A percentile compares a stretch with the other conserved stretches of the same genome.
Evolutionary conservation across 2,888 invertebrate species (phyloP).

Genomic region (Dicranocentrus wangi): DNA sequence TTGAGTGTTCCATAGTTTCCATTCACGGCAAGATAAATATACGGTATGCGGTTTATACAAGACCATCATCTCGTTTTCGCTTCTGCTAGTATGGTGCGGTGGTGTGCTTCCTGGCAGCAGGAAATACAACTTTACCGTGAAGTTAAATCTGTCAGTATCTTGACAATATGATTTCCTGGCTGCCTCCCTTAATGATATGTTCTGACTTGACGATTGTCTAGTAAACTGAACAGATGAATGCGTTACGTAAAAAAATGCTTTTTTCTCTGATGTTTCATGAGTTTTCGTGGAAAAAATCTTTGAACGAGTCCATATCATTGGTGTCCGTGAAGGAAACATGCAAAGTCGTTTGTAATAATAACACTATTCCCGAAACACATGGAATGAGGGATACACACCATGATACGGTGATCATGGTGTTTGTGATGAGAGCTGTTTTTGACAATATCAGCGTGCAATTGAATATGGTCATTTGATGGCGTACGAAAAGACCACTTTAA

Average conservation of each 20-base stretch:
- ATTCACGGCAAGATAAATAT: slow-evolving; percentile 38
- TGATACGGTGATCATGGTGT: slow-evolving; percentile 8
- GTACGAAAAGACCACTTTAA: slow-evolving; percentile 18
- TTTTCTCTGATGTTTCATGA: slow-evolving; percentile 33
- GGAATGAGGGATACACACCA: background rate
- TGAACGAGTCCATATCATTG: slow-evolving; percentile 34
- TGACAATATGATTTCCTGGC: slow-evolving; percentile 70
- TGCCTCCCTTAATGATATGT: slow-evolving; percentile 55
- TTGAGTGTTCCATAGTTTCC: slow-evolving; percentile 31
- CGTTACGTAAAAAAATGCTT: slow-evolving; percentile 10
- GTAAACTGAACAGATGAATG: slow-evolving; percentile 53
- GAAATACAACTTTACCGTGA: slow-evolving; percentile 67
- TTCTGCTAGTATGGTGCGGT: no score
- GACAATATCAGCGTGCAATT: slow-evolving; percentile 18
- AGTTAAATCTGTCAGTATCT: slow-evolving; percentile 66
- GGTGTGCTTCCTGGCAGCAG: slow-evolving; percentile 48
- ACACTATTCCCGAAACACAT: slow-evolving; percentile 14
- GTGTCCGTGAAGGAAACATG: slow-evolving; percentile 31
- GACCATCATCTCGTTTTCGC: background rate
- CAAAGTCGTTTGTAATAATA: slow-evolving; percentile 52
- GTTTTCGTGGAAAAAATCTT: slow-evolving; percentile 37
- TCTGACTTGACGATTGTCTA: slow-evolving; percentile 60
- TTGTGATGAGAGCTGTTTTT: background rate
- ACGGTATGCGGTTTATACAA: slow-evolving; percentile 49
- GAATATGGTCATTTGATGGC: background rate